Percentiles rank a stretch among this genome's conserved stretches.
phyloP scores from a whole-genome alignment of 1,140 invertebrate species.

The Penaeus chinensis region DNA sequence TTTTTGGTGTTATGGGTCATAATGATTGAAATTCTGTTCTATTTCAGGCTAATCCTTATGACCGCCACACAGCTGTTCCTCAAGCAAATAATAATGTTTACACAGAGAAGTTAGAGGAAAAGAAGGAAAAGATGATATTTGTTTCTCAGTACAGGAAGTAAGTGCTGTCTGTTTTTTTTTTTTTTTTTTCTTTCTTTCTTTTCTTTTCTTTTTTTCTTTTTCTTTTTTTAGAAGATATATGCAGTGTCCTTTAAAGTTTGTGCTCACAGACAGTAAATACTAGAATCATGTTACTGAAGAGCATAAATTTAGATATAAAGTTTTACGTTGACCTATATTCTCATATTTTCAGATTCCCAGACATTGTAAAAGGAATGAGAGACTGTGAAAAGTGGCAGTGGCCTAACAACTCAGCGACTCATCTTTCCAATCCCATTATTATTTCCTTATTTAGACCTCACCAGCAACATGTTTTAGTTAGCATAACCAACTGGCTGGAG shows the following conservation, averaged over 20 bases:
- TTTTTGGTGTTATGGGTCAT: too few relatives aligned
- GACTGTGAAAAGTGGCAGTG: constrained; percentile 25
- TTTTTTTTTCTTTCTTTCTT: too few relatives aligned
- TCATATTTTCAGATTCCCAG: constrained; percentile 6
- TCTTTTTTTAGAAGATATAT: too few relatives aligned
- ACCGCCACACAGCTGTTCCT: constrained; percentile 23
- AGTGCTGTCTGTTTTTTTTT: neutral
- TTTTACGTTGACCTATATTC: neutral
- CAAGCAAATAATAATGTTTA: neutral
- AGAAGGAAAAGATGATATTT: constrained; percentile 29
- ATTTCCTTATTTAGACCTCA: constrained; percentile 36
- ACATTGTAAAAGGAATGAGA: constrained; percentile 13
- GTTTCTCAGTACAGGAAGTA: constrained; percentile 39
- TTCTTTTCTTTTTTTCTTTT: too few relatives aligned
- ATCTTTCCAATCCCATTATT: constrained; percentile 18
- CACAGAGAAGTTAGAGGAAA: constrained; percentile 25
- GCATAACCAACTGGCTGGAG: constrained; percentile 37
- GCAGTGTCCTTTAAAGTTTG: too few relatives aligned
- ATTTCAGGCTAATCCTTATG: constrained; percentile 7
- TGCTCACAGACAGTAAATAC: too few relatives aligned
- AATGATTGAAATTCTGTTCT: neutral
- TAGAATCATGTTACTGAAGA: too few relatives aligned
- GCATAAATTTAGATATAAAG: too few relatives aligned
- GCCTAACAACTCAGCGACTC: constrained; percentile 29
- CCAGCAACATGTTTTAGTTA: constrained; percentile 1